Evolutionary conservation across 2,888 invertebrate genomes (phyloP).

Genomic region (Balanococcus diminutus): DNA sequence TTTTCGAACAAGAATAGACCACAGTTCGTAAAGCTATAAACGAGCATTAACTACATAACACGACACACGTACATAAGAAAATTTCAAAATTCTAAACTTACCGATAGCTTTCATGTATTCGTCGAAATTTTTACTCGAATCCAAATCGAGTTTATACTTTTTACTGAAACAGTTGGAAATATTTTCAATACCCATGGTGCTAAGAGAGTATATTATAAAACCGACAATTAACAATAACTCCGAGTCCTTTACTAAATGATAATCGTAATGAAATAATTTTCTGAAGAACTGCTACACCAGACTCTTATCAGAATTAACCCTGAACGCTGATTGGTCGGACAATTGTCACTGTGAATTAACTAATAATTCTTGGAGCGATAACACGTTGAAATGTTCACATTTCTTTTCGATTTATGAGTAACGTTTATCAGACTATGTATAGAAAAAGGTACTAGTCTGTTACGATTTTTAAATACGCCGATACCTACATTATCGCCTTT

Average conservation of each 20-base stretch:
- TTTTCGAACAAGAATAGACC: neutral
- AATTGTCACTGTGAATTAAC: constrained; percentile 40
- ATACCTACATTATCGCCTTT: constrained; percentile 12
- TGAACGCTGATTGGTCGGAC: constrained; percentile 38
- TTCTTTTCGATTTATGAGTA: constrained; percentile 5
- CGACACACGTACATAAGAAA: neutral
- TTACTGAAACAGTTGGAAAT: constrained; percentile 65
- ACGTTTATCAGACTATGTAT: neutral
- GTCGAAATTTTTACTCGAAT: constrained; percentile 82
- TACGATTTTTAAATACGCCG: neutral
- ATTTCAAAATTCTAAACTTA: constrained; percentile 65
- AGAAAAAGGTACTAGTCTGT: neutral
- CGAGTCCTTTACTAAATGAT: constrained; percentile 1
- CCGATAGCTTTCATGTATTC: constrained; percentile 87
- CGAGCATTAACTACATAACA: neutral
- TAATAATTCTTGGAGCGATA: constrained; percentile 30
- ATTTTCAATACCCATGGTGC: constrained; percentile 13
- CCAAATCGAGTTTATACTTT: constrained; percentile 79
- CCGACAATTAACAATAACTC: neutral
- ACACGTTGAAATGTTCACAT: constrained; percentile 10
- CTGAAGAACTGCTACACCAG: constrained; percentile 7
- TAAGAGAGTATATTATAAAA: neutral
- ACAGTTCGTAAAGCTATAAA: neutral
- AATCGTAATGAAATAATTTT: neutral
- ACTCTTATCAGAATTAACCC: constrained; percentile 41